These are phyloP conservation scores for Callosobruchus maculatus DNA, from an alignment of 2,888 invertebrate species.

Conservation along the genomic window DNA sequence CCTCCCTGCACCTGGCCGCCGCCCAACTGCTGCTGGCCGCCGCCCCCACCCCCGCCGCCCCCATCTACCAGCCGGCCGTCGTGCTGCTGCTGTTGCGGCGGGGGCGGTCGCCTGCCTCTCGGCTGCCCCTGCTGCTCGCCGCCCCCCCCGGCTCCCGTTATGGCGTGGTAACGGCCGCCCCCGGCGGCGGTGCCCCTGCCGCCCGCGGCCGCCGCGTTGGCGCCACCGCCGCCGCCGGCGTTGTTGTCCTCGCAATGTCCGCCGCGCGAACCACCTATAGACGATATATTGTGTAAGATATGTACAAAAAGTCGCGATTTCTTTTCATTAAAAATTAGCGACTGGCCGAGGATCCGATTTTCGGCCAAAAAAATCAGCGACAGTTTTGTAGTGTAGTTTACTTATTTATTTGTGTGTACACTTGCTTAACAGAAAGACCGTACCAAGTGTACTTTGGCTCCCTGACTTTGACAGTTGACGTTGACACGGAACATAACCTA, in stretches of 20 bases:
- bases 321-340: no score
- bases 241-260: constrained; percentile 49
- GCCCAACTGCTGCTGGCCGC: not conserved
- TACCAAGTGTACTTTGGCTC: no score
- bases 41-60: not conserved
- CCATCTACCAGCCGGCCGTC: constrained; percentile 33
- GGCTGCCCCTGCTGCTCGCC: not conserved
- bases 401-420: no score
- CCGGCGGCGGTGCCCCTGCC: not conserved
- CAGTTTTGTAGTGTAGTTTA: no score
- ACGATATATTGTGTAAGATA: no score
- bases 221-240: constrained; percentile 31
- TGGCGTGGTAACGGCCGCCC: constrained; percentile 39
- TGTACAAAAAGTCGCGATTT: no score
- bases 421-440: no score
- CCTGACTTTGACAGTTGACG: no score
- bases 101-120: not conserved
- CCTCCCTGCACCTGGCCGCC: not conserved
- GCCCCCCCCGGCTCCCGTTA: constrained; percentile 26
- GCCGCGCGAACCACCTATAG: constrained; percentile 49
- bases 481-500: no score
- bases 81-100: constrained; percentile 37
- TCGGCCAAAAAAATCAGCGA: no score
- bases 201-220: constrained; percentile 23
- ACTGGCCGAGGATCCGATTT: no score